Conservation (phyloP, 2,797 vertebrate species). For the Lagodon rhomboides region DNA sequence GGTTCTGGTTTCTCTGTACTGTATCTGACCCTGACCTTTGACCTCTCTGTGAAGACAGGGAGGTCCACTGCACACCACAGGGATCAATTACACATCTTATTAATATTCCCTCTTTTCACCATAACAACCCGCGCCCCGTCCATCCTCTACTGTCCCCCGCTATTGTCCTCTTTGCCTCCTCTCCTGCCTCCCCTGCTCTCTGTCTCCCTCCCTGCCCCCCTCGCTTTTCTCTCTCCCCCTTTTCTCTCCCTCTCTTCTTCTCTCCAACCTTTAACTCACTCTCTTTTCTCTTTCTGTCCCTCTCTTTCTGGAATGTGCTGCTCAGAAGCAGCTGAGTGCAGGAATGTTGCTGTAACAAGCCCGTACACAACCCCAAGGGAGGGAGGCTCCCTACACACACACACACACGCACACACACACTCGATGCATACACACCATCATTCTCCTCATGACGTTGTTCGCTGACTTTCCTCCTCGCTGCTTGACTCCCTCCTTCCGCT, state of each 20-base stretch:
- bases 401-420: conserved; percentile 32
- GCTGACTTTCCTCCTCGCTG: conserved; percentile 5
- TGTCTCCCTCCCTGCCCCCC: not conserved
- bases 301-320: conserved; percentile 75
- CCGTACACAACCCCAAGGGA: conserved; percentile 79
- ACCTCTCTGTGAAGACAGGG: conserved; percentile 40
- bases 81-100: conserved; percentile 49
- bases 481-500: conserved; percentile 5
- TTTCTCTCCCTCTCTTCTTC: conserved; percentile 17
- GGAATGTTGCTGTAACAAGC: conserved; percentile 87
- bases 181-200: too few relatives aligned
- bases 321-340: conserved; percentile 83
- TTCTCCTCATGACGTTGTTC: conserved; percentile 15
- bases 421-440: conserved; percentile 11
- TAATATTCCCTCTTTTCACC: not conserved
- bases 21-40: conserved; percentile 67
- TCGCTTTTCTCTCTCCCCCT: not conserved
- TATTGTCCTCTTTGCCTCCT: not conserved
- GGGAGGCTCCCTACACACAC: conserved; percentile 64
- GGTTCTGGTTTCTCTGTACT: conserved; percentile 54
- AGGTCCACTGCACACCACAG: conserved; percentile 16
- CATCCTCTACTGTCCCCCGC: not conserved
- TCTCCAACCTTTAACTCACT: not conserved
- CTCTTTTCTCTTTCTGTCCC: conserved; percentile 20
- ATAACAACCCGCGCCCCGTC: not conserved